Percentiles rank a stretch among this genome's conserved stretches.
Conservation (phyloP, 2,797 vertebrate species). For the Phalanger gymnotis region DNA sequence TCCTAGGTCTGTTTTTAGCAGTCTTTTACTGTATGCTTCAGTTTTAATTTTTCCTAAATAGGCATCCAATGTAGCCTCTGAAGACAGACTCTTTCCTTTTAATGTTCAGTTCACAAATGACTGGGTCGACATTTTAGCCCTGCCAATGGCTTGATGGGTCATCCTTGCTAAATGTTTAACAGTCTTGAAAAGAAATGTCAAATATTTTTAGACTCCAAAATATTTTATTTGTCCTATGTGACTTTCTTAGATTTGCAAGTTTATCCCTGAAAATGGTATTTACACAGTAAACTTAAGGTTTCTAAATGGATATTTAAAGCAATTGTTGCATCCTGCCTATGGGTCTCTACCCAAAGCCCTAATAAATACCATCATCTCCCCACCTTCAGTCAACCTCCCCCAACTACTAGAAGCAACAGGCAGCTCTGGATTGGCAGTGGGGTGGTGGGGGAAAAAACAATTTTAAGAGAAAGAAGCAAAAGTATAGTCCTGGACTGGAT, state of each 20-base stretch:
- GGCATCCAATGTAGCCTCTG: neutral
- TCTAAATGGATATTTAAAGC: neutral
- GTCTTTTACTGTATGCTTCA: neutral
- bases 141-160: neutral
- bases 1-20: neutral
- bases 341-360: neutral
- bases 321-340: neutral
- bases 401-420: neutral
- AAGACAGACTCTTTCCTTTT: neutral
- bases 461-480: neutral
- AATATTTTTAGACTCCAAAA: neutral
- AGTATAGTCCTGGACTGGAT: neutral
- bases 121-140: neutral
- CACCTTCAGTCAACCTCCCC: neutral
- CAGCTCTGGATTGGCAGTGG: neutral
- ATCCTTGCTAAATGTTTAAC: constrained; percentile 10
- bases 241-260: neutral
- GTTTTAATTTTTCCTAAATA: neutral
- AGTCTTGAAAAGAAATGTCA: neutral
- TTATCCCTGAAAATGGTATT: neutral
- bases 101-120: neutral
- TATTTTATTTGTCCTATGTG: neutral
- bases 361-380: neutral
- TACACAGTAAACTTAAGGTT: neutral
- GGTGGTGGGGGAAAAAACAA: neutral